A percentile compares a stretch with the other conserved stretches of the same genome.
Evolutionary conservation across 1,140 invertebrate species (phyloP).

Genomic region (Venturia canescens): DNA sequence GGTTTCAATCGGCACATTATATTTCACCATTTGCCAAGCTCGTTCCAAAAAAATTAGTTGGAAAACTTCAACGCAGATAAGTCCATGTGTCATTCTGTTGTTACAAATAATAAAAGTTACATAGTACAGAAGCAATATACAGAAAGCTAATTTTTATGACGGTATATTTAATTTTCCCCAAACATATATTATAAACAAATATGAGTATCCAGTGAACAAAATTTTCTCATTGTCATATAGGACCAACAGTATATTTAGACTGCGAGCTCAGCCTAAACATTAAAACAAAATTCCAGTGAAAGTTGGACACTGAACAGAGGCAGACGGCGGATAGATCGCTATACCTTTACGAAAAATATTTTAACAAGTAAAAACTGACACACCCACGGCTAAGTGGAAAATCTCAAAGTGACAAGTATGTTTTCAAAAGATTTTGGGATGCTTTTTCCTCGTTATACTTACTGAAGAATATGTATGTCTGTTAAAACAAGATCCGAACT

Average conservation of each 20-base stretch:
- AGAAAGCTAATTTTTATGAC: too few species aligned
- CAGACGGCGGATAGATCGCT: not conserved
- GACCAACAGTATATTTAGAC: constrained; percentile 16
- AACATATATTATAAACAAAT: not conserved
- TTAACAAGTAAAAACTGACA: constrained; percentile 4
- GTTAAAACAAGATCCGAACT: constrained; percentile 30
- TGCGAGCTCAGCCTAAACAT: constrained; percentile 48
- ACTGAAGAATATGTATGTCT: constrained; percentile 1
- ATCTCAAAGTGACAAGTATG: constrained; percentile 31
- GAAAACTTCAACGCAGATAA: too few species aligned
- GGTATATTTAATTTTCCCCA: too few species aligned
- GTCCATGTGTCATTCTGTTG: too few species aligned
- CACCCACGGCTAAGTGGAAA: not conserved
- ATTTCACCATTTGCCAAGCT: too few species aligned
- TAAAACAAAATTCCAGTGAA: constrained; percentile 38
- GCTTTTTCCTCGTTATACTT: not conserved
- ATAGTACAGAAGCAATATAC: not conserved
- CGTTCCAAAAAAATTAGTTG: too few species aligned
- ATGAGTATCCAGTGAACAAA: not conserved
- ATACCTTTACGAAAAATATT: not conserved
- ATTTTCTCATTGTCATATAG: not conserved
- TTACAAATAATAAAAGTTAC: too few species aligned
- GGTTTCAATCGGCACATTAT: too few species aligned
- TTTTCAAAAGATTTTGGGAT: constrained; percentile 6
- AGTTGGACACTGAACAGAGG: constrained; percentile 17